Percentiles rank a stretch among this genome's conserved stretches.
These are phyloP conservation scores for Axis porcinus DNA, from an alignment of 2,113 vertebrate species.

Conservation along the genomic window DNA sequence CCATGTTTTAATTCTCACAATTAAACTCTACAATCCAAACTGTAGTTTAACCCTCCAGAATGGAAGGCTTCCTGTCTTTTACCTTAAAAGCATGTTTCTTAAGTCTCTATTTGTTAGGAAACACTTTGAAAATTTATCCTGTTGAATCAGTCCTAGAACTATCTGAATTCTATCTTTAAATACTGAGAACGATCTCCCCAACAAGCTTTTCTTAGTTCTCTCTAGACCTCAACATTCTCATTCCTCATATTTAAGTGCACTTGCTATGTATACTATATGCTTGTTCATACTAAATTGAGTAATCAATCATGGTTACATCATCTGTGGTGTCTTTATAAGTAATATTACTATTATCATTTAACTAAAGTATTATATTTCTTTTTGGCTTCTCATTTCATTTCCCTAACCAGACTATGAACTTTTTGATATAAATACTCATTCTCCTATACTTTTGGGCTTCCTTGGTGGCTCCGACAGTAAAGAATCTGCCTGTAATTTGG, in stretches of 20 bases:
- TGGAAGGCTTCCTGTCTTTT: slow-evolving; percentile 25
- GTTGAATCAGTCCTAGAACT: neutral
- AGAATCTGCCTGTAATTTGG: neutral
- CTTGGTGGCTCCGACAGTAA: neutral
- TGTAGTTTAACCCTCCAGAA: neutral
- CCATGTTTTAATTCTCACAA: neutral
- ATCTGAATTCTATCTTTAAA: neutral
- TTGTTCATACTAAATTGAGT: neutral
- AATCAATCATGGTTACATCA: neutral
- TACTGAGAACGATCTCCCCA: neutral
- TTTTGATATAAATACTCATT: slow-evolving; percentile 34
- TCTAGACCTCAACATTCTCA: neutral
- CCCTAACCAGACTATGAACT: neutral
- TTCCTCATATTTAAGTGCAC: neutral
- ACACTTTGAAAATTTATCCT: slow-evolving; percentile 8
- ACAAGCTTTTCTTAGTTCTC: neutral
- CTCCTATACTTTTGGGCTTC: neutral
- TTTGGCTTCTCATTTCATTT: slow-evolving; percentile 32
- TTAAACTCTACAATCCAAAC: neutral
- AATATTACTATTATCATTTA: slow-evolving; percentile 16
- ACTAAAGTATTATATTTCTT: neutral
- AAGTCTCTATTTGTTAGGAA: slow-evolving; percentile 38
- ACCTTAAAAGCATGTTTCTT: slow-evolving; percentile 15
- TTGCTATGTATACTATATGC: neutral
- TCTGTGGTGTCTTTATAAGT: neutral